Evolutionary conservation across 1,140 invertebrate species (phyloP), one percentile per base, ranked within the genome.

Genomic region (Cecropterus lyciades): DNA sequence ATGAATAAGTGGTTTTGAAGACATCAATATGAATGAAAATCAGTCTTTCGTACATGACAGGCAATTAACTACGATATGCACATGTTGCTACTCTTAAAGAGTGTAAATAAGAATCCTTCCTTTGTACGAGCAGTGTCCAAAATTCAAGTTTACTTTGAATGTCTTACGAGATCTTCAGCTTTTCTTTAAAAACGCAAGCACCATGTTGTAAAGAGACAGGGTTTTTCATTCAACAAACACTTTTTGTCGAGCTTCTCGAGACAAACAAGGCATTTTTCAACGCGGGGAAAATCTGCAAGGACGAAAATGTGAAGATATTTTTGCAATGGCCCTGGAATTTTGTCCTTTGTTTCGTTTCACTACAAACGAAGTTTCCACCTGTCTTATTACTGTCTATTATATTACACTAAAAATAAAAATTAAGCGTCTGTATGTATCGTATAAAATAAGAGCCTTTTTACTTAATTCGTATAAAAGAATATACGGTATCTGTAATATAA

Each of bases 361-460:
- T 20, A 57, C n/a, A 43, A 43, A 57, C n/a, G 55, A 57, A 57
- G 55, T 43, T 57, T 14, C 40, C 40, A 57, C 55, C 40, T 57
- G 42, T 40, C 55, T n/a, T 53, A 16, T 53, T 53, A 53, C n/a
- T n/a, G n/a, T n/a, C n/a, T n/a, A n/a, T n/a, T n/a, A n/a, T n/a
- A n/a, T n/a, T n/a, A n/a, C n/a, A n/a, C n/a, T n/a, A n/a, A n/a
- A n/a, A n/a, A n/a, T n/a, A n/a, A n/a, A n/a, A n/a, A n/a, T n/a
- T n/a, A n/a, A n/a, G n/a, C n/a, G n/a, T n/a, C n/a, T n/a, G n/a
- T n/a, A n/a, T n/a, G n/a, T n/a, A n/a, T n/a, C n/a, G n/a, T n/a
- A n/a, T n/a, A n/a, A n/a, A n/a, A n/a, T n/a, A n/a, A n/a, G n/a
- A n/a, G n/a, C n/a, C n/a, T n/a, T n/a, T n/a, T n/a, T n/a, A n/a